Base-by-base conservation (phyloP, 2,797 vertebrate species). In the Chromobotia macracanthus region DNA sequence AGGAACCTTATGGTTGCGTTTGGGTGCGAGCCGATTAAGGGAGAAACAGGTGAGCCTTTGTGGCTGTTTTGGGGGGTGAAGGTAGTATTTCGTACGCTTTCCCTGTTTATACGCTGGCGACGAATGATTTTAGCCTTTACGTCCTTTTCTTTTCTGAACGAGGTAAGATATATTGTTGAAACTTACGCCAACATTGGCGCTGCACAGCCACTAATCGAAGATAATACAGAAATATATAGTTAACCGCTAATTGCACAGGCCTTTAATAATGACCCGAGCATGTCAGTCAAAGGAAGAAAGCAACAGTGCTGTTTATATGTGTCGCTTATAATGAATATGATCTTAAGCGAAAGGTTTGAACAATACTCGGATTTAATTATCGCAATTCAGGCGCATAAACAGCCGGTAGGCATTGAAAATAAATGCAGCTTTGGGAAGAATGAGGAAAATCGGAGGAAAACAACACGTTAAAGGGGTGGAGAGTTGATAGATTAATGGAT, bases 1-100 rank as follows among this genome's bases (percentile, higher is more conserved):
- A 89, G 92, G 92, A 93, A 90, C 92, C 92, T 92, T 93, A 94
- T 93, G 93, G 91, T 93, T 93, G 93, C 93, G 92, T 93, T 92
- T 93, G 90, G 88, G 89, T 91, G 91, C 90, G 86, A 86, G 92
- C 90, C 84, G 82, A 65, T 85, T 81, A 86, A 82, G 88, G 90
- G 87, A 91, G 91, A 91, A 86, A 85, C 77, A 55, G 68, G 77
- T 65, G 68, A 84, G 81, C 80, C 83, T 75, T 67, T 79, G 8
- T 19, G 75, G 81, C 75, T 78, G 56, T 61, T 38, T 19, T 44
- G 77, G 80, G 84, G 82, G 81, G 85, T 50, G 84, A 83, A 77
- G 51, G 70, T 16, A 73, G 8, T 82, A 68, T 79, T 51, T 84
- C 82, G 83, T 82, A 84, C 86, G 83, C 80, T 56, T 77, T 80